These are phyloP conservation scores for human (Homo sapiens) DNA, from an alignment of 2,113 vertebrate genomes.

Conservation along the genomic window DNA sequence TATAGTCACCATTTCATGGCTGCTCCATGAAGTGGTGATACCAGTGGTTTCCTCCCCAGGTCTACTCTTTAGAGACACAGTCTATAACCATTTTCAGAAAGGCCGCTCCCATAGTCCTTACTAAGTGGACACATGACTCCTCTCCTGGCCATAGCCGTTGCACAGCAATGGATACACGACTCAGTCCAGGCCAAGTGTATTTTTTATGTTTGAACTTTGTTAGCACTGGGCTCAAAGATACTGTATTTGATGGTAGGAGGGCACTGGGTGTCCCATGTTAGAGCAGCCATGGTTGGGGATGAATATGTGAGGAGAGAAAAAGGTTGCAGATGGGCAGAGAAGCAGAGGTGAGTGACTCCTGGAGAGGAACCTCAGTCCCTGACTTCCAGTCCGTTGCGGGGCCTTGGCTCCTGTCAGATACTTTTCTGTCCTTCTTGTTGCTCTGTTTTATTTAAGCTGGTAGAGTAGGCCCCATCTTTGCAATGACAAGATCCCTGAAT, in stretches of 20 bases:
- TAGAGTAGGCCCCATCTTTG: neutral
- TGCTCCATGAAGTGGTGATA: neutral
- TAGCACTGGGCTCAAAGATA: neutral
- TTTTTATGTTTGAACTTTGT: neutral
- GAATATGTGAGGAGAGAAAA: neutral
- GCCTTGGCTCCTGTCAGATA: neutral
- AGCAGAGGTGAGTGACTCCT: neutral
- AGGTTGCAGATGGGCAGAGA: neutral
- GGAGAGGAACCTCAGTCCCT: neutral
- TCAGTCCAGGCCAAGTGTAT: neutral
- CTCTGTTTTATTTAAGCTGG: neutral
- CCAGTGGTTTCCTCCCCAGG: neutral
- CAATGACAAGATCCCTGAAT: neutral
- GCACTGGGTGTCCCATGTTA: neutral
- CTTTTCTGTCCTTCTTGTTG: neutral
- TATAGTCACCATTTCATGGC: neutral
- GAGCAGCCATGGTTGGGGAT: neutral
- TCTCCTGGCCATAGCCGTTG: neutral
- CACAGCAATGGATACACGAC: too few relatives aligned
- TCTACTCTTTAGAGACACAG: neutral
- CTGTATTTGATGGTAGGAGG: neutral
- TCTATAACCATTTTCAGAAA: neutral
- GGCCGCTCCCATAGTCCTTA: neutral
- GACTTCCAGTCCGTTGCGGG: neutral
- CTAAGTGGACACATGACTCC: neutral